phyloP scores from a whole-genome alignment of 2,797 vertebrate species.

The Esox lucius region DNA sequence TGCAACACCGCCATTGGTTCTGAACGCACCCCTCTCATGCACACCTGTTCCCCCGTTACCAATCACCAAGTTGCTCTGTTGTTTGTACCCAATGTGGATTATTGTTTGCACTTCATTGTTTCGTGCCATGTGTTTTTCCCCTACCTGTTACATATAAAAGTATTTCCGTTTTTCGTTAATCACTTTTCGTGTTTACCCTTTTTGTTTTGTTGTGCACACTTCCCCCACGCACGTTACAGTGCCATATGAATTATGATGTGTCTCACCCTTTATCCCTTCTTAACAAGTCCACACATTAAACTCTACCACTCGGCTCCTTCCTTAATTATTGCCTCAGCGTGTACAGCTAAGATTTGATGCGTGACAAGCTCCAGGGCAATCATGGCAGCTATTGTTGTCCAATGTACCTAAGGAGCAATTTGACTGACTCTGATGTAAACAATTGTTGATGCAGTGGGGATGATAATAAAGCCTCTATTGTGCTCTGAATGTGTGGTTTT shows the following conservation, averaged over 20 bases:
- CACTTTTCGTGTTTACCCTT: too few species aligned
- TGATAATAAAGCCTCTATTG: conserved; percentile 22
- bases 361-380: conserved; percentile 37
- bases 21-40: too few species aligned
- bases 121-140: too few species aligned
- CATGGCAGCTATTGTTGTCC: conserved; percentile 32
- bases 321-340: conserved; percentile 46
- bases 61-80: too few species aligned
- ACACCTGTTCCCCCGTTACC: too few species aligned
- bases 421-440: conserved; percentile 39
- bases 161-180: too few species aligned
- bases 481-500: background rate
- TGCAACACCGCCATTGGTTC: too few species aligned
- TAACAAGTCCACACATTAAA: conserved; percentile 30
- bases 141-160: too few species aligned
- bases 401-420: conserved; percentile 29
- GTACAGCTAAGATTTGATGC: conserved; percentile 49
- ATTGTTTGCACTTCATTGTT: too few species aligned
- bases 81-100: too few species aligned
- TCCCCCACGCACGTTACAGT: too few species aligned
- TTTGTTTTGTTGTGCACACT: too few species aligned
- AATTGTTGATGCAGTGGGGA: conserved; percentile 12
- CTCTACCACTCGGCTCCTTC: conserved; percentile 25
- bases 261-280: conserved; percentile 18
- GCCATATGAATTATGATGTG: conserved; percentile 40